Conservation (phyloP, 2,797 vertebrate genomes). For the Argyrosomus regius region DNA sequence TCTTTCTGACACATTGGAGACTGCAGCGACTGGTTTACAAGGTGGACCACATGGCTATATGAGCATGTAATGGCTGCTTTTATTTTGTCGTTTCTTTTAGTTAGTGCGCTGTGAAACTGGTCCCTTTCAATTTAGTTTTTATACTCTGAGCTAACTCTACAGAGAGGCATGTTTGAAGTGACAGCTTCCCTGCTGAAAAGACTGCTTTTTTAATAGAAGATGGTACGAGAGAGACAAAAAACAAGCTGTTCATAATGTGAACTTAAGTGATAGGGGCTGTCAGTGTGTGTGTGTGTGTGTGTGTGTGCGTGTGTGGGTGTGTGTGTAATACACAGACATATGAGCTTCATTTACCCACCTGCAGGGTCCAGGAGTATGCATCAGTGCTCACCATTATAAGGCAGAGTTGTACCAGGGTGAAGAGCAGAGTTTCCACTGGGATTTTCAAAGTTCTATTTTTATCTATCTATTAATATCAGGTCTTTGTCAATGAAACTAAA, state of each 20-base stretch:
- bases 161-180: conserved; percentile 14
- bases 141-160: background rate
- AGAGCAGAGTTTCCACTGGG: background rate
- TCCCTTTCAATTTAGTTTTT: conserved; percentile 15
- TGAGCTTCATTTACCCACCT: background rate
- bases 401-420: background rate
- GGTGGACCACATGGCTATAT: conserved; percentile 4
- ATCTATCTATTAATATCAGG: background rate
- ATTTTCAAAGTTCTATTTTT: background rate
- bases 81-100: conserved; percentile 26
- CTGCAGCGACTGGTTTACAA: conserved; percentile 21
- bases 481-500: background rate
- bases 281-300: background rate
- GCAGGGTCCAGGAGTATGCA: background rate
- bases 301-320: too few species aligned
- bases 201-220: background rate
- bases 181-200: background rate
- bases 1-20: background rate
- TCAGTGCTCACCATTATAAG: background rate
- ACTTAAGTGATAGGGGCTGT: conserved; percentile 1
- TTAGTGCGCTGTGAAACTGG: conserved; percentile 19
- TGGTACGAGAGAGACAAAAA: background rate
- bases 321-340: background rate
- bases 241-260: conserved; percentile 6
- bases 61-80: conserved; percentile 29